Percentiles rank a stretch among this genome's conserved stretches.
These are phyloP conservation scores for Pseudocheirus occidentalis DNA, from an alignment of 2,797 vertebrate genomes.

Conservation along the genomic window DNA sequence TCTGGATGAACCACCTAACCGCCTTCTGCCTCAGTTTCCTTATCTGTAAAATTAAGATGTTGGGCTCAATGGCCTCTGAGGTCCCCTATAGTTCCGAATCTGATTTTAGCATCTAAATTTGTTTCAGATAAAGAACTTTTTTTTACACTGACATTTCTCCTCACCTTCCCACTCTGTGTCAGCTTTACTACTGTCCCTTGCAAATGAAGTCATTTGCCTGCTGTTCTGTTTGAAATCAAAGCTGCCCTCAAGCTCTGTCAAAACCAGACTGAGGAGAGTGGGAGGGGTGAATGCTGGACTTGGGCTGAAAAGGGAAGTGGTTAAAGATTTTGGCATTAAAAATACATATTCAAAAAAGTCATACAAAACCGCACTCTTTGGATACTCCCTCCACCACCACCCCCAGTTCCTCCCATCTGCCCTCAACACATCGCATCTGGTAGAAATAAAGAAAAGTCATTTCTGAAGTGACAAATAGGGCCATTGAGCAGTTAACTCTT, in stretches of 20 bases:
- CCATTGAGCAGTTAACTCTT: not conserved
- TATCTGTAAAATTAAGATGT: not conserved
- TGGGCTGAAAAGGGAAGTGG: not conserved
- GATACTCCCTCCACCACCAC: not conserved
- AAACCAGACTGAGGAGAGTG: not conserved
- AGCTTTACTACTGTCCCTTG: not conserved
- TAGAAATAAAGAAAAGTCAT: not conserved
- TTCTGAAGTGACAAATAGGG: not conserved
- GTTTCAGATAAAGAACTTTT: not conserved
- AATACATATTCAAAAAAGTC: not conserved
- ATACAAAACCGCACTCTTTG: not conserved
- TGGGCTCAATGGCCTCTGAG: not conserved
- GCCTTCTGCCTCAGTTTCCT: not conserved
- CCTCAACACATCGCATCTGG: not conserved
- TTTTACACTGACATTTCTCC: not conserved
- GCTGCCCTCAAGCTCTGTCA: not conserved
- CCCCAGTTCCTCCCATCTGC: not conserved
- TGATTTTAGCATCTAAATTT: not conserved
- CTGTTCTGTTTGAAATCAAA: not conserved
- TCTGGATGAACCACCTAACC: not conserved
- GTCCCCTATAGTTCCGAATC: not conserved
- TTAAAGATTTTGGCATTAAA: not conserved
- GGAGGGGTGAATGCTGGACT: not conserved
- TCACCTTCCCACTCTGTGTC: not conserved
- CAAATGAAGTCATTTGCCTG: not conserved